These are phyloP conservation scores for Premnoplex brunnescens DNA, from an alignment of 2,797 vertebrate species.

Conservation along the genomic window DNA sequence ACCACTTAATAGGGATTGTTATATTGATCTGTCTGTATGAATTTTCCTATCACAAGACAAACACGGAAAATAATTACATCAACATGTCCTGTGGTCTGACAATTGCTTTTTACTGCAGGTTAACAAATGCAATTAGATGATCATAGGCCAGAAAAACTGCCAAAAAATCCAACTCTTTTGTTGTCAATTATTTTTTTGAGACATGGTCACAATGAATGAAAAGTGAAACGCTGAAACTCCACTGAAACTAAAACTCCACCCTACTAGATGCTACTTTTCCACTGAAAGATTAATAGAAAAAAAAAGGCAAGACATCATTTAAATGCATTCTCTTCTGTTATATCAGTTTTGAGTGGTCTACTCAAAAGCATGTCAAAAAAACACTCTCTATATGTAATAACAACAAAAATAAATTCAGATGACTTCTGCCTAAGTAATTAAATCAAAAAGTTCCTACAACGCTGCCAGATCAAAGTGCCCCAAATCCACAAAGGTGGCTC, in stretches of 20 bases:
- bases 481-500: not conserved
- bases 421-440: not conserved
- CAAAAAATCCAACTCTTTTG: conserved; percentile 18
- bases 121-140: conserved; percentile 37
- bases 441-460: not conserved
- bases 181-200: conserved; percentile 1
- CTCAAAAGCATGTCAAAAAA: not conserved
- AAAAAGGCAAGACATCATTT: not conserved
- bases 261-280: not conserved
- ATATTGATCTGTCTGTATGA: not conserved
- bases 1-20: not conserved
- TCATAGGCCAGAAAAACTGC: not conserved
- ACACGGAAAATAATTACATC: conserved; percentile 46
- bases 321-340: not conserved
- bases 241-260: not conserved
- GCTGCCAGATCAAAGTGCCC: not conserved
- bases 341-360: not conserved
- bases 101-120: not conserved
- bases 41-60: not conserved
- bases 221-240: not conserved
- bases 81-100: not conserved
- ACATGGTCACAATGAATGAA: not conserved
- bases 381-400: not conserved
- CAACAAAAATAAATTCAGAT: not conserved
- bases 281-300: not conserved